Conservation (phyloP, 2,113 vertebrate genomes). For the Nerophis ophidion region DNA sequence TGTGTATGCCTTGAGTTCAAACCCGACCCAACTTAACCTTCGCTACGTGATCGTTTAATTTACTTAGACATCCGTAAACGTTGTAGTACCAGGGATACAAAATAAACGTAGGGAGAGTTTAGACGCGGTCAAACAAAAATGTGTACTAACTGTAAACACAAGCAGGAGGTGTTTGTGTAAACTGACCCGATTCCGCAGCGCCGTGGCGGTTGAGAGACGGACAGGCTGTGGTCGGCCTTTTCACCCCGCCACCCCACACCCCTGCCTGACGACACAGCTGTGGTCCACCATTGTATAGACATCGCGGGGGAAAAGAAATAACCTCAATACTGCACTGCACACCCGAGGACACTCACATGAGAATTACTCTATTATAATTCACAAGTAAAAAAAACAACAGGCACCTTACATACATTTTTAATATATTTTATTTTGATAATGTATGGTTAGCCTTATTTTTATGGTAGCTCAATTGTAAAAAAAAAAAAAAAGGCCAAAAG, state of each 20-base stretch:
- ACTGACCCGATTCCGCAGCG: constrained; percentile 50
- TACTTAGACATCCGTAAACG: constrained; percentile 41
- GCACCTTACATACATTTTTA: neutral
- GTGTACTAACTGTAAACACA: constrained; percentile 64
- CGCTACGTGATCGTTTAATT: constrained; percentile 23
- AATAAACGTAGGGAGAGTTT: constrained; percentile 62
- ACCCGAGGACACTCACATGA: constrained; percentile 33
- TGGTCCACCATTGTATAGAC: constrained; percentile 44
- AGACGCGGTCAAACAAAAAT: constrained; percentile 61
- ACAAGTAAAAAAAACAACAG: constrained; percentile 28
- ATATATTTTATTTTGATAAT: too few species aligned
- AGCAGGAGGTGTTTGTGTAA: constrained; percentile 60
- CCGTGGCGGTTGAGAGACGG: constrained; percentile 39
- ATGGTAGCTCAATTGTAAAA: neutral
- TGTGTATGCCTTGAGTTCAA: neutral
- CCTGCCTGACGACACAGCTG: constrained; percentile 54
- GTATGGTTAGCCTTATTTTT: too few species aligned
- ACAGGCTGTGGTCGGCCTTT: constrained; percentile 54
- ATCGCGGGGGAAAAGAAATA: constrained; percentile 37
- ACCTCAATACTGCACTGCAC: constrained; percentile 26
- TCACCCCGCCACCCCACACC: constrained; percentile 6
- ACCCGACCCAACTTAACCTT: constrained; percentile 18
- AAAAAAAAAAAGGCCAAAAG: too few species aligned
- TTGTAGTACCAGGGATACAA: constrained; percentile 59
- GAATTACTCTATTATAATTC: constrained; percentile 25